Conservation (phyloP, 1,140 invertebrate species). For the Dendrolimus kikuchii region DNA sequence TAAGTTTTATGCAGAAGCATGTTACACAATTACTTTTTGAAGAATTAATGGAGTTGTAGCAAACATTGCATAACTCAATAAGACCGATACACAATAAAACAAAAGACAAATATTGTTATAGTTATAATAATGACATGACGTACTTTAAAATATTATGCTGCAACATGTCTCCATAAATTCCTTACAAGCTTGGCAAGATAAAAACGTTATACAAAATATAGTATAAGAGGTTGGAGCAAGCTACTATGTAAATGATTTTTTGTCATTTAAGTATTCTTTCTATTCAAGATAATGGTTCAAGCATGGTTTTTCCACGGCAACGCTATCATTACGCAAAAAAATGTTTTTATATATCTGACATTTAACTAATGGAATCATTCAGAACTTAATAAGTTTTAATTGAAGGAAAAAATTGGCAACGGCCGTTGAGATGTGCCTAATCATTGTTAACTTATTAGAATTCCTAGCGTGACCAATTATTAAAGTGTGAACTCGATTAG, state of each 20-base stretch:
- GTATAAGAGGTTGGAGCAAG: no score
- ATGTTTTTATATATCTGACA: not conserved
- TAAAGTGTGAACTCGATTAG: conserved; percentile 47
- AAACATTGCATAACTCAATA: no score
- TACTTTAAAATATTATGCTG: conserved; percentile 1
- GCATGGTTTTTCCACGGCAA: not conserved
- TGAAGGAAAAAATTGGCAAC: conserved; percentile 55
- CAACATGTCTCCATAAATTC: not conserved
- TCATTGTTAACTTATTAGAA: conserved; percentile 59
- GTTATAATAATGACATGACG: not conserved
- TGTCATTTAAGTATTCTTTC: no score
- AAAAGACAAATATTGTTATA: conserved; percentile 13
- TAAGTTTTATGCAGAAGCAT: no score
- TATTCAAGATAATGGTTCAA: no score
- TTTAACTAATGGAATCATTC: conserved; percentile 28
- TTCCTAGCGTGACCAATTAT: conserved; percentile 49
- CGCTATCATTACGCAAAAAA: conserved; percentile 1
- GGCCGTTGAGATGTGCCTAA: conserved; percentile 41
- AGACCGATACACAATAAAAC: no score
- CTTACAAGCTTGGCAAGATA: no score
- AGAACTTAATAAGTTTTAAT: conserved; percentile 61
- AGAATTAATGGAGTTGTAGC: no score
- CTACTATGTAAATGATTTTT: no score
- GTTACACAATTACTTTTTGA: no score
- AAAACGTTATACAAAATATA: no score